Percentiles rank a stretch among this genome's conserved stretches.
These are phyloP conservation scores for Noctilio leporinus DNA, from an alignment of 2,113 vertebrate genomes.

Conservation along the genomic window DNA sequence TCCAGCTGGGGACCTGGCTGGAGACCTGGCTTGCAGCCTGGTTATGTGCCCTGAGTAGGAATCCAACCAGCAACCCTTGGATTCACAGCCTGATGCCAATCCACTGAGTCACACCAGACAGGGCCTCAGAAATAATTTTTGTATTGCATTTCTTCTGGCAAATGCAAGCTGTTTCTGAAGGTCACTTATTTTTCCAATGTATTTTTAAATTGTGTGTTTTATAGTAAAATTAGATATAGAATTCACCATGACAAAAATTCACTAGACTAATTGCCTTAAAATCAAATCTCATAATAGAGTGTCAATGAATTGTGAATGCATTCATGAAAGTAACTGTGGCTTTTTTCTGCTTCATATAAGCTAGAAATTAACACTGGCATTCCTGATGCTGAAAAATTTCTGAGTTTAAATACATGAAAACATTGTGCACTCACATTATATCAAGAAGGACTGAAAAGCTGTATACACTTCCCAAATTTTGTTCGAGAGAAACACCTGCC, in stretches of 20 bases:
- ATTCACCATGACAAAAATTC: conserved; percentile 4
- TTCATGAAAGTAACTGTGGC: not conserved
- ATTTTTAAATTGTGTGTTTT: not conserved
- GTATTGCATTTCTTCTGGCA: not conserved
- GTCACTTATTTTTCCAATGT: not conserved
- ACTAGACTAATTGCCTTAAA: not conserved
- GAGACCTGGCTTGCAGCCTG: too few relatives aligned
- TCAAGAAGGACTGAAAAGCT: not conserved
- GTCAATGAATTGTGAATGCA: not conserved
- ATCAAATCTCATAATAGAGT: not conserved
- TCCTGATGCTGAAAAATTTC: not conserved
- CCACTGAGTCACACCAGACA: too few relatives aligned
- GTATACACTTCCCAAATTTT: not conserved
- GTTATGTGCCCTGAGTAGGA: too few relatives aligned
- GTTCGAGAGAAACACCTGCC: not conserved
- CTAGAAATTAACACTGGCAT: not conserved
- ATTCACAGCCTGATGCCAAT: too few relatives aligned
- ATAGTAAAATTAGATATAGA: not conserved
- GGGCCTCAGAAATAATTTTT: not conserved
- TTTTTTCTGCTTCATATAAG: not conserved
- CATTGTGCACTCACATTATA: not conserved
- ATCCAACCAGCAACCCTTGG: too few relatives aligned
- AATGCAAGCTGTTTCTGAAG: not conserved
- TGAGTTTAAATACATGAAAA: not conserved
- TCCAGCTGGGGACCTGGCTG: too few relatives aligned